A percentile compares a stretch with the other conserved stretches of the same genome.
phyloP scores from a whole-genome alignment of 2,888 invertebrate genomes.

The Dicycla oo region DNA sequence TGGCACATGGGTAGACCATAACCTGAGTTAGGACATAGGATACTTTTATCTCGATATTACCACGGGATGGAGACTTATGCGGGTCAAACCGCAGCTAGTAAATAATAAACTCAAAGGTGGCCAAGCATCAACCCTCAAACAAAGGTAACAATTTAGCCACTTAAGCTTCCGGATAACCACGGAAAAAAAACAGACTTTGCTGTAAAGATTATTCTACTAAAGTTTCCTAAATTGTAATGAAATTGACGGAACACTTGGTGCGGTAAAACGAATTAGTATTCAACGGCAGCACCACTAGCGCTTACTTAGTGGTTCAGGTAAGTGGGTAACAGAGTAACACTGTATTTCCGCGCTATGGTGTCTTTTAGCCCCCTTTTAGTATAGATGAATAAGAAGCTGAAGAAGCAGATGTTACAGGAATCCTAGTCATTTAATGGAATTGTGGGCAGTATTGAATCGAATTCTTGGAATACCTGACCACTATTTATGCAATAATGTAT shows the following conservation, averaged over 20 bases:
- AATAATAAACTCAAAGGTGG: too few relatives aligned
- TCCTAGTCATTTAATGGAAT: background rate
- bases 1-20: too few relatives aligned
- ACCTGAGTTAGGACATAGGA: too few relatives aligned
- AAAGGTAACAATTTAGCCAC: too few relatives aligned
- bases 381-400: background rate
- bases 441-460: background rate
- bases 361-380: conserved; percentile 1
- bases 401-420: too few relatives aligned
- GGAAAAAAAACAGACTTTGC: background rate
- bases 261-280: conserved; percentile 20
- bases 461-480: background rate
- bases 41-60: too few relatives aligned
- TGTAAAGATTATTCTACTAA: background rate
- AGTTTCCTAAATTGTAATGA: conserved; percentile 9
- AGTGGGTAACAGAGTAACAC: conserved; percentile 5
- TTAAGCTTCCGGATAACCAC: background rate
- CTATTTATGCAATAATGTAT: background rate
- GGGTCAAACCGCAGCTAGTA: too few relatives aligned
- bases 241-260: conserved; percentile 10
- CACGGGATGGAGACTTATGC: too few relatives aligned
- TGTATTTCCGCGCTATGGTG: background rate
- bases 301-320: conserved; percentile 1
- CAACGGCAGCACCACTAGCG: background rate
- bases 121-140: background rate